Evolutionary conservation across 2,113 vertebrate species (phyloP).

Genomic region (Macrotus californicus): DNA sequence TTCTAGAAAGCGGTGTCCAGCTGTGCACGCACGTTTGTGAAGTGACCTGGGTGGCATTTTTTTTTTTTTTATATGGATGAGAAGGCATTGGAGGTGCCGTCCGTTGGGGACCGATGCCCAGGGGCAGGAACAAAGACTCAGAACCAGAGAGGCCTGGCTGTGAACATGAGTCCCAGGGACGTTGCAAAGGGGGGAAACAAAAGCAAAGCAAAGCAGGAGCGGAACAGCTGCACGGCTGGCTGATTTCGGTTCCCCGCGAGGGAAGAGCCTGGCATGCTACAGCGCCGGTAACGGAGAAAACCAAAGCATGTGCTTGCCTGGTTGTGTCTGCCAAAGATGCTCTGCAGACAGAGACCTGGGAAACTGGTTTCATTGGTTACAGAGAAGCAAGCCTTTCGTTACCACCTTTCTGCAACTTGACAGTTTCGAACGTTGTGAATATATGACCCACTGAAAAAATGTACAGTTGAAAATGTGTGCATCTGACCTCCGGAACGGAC

Average conservation of each 20-base stretch:
- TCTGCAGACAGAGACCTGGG: neutral
- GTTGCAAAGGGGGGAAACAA: accelerated
- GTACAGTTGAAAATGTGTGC: neutral
- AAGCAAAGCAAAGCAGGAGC: neutral
- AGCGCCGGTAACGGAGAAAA: accelerated
- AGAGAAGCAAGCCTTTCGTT: neutral
- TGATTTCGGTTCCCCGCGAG: neutral
- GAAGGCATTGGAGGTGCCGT: neutral
- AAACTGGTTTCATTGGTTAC: neutral
- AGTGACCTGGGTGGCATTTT: neutral
- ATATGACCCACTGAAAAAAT: neutral
- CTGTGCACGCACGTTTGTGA: accelerated
- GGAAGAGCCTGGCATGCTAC: accelerated
- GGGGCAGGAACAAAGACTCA: neutral
- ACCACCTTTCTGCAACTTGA: neutral
- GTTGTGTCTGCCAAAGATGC: accelerated
- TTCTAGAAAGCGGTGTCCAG: neutral
- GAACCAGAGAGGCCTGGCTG: accelerated
- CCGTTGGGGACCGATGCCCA: accelerated
- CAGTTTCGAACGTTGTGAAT: neutral
- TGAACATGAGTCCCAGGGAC: neutral
- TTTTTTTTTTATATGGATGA: neutral
- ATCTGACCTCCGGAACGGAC: too few species aligned
- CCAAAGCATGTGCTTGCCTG: accelerated
- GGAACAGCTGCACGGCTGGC: neutral